Evolutionary conservation across 2,113 vertebrate species (phyloP).

Genomic region (Dryoscopus gambensis): DNA sequence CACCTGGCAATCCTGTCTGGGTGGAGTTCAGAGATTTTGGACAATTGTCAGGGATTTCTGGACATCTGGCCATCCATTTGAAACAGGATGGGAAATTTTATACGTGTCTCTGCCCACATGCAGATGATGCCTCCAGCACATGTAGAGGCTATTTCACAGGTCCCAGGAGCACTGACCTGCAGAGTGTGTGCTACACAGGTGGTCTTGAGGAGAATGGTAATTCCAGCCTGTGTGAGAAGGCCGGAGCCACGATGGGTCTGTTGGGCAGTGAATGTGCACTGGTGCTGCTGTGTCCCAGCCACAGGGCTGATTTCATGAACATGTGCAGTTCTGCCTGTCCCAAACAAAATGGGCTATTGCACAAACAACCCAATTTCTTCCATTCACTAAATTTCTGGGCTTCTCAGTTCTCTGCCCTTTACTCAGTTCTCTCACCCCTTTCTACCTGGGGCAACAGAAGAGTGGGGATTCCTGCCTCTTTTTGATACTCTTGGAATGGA

Average conservation of each 20-base stretch:
- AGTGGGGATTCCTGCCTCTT: neutral
- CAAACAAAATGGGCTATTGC: neutral
- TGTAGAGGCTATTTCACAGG: neutral
- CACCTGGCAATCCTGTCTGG: constrained; percentile 16
- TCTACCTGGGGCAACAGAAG: neutral
- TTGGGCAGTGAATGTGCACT: accelerated
- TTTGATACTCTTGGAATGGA: neutral
- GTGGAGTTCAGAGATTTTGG: constrained; percentile 10
- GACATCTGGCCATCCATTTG: constrained; percentile 41
- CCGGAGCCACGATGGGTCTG: neutral
- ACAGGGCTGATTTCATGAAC: neutral
- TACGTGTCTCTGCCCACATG: neutral
- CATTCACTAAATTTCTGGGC: neutral
- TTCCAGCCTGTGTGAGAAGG: neutral
- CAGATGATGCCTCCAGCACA: constrained; percentile 25
- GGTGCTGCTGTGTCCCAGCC: neutral
- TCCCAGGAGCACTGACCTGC: neutral
- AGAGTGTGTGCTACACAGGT: constrained; percentile 8
- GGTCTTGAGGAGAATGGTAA: neutral
- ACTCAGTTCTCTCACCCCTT: neutral
- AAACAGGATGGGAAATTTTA: constrained; percentile 26
- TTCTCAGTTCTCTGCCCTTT: neutral
- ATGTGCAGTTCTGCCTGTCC: accelerated
- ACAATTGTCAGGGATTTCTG: constrained; percentile 9
- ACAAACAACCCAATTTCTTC: neutral